Conservation (phyloP, 1,140 invertebrate genomes). For the Geopemphigus sp. region DNA sequence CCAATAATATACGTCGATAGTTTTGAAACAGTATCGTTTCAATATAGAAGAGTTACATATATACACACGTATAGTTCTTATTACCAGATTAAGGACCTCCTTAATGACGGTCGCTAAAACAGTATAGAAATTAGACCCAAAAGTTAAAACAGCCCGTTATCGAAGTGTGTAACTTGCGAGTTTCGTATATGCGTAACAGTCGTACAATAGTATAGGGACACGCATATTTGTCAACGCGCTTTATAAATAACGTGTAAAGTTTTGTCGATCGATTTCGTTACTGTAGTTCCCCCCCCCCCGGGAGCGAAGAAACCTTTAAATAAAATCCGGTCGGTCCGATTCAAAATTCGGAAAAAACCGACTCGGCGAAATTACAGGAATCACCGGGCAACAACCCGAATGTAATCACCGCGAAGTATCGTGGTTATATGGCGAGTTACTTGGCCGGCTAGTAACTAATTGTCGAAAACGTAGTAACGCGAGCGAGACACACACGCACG, state of each 20-base stretch:
- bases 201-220: not conserved
- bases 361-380: too few relatives aligned
- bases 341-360: too few relatives aligned
- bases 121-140: slow-evolving; percentile 10
- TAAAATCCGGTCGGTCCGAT: too few relatives aligned
- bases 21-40: not conserved
- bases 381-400: too few relatives aligned
- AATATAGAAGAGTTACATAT: not conserved
- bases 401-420: too few relatives aligned
- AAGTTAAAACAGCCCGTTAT: slow-evolving; percentile 27
- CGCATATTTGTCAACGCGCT: not conserved
- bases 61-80: slow-evolving; percentile 8
- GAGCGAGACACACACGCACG: too few relatives aligned
- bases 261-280: not conserved
- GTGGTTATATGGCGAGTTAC: too few relatives aligned
- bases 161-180: not conserved
- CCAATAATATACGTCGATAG: not conserved
- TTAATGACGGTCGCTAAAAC: slow-evolving; percentile 3
- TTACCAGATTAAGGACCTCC: not conserved
- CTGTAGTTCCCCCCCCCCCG: too few relatives aligned
- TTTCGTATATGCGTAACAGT: not conserved
- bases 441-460: too few relatives aligned
- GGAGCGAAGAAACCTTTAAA: too few relatives aligned
- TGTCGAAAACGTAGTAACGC: too few relatives aligned
- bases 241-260: not conserved